Evolutionary conservation across 2,797 vertebrate species (phyloP), one percentile per base, ranked within the genome.

Genomic region (Yasuhikotakia modesta): DNA sequence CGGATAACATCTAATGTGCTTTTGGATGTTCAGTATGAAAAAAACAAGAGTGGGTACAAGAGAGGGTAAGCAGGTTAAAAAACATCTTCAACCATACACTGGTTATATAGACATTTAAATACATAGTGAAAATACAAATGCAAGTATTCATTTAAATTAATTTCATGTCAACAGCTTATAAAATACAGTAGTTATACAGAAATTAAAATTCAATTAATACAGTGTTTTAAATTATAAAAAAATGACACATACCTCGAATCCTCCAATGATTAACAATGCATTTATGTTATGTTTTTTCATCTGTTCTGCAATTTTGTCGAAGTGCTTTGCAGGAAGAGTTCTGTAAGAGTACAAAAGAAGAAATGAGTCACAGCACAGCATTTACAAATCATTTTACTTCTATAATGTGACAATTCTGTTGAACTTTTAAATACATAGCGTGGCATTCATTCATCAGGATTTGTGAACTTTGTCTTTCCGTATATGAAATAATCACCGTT

Each of bases 211-310:
- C n/a, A n/a, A n/a, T n/a, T n/a, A n/a, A n/a, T n/a, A n/a, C n/a
- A n/a, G n/a, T n/a, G n/a, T n/a, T n/a, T n/a, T n/a, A n/a, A n/a
- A n/a, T n/a, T n/a, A n/a, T n/a, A n/a, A n/a, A n/a, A n/a, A n/a
- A n/a, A n/a, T n/a, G n/a, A n/a, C n/a, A n/a, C 39, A 1, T 95
- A 99, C 98, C 98, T 99, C 97, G 81, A 99, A 99, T 87, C 98
- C 98, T 19, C 98, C 98, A 55, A 99, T 94, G 85, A 99, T 88
- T 64, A 99, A 88, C 70, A 99, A 91, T 0, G 97, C 97, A 0
- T 93, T 98, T 84, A 99, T 96, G 82, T 91, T 94, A 86, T 98
- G 80, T 53, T 79, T 69, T 69, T 90, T 90, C 79, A 99, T 97
- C 92, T 98, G 95, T 19, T 92, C 92, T 8, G 97, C 96, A 11